Percentiles rank a stretch among this genome's conserved stretches.
phyloP scores from a whole-genome alignment of 2,888 invertebrate genomes.

The Uloborus plumipes region DNA sequence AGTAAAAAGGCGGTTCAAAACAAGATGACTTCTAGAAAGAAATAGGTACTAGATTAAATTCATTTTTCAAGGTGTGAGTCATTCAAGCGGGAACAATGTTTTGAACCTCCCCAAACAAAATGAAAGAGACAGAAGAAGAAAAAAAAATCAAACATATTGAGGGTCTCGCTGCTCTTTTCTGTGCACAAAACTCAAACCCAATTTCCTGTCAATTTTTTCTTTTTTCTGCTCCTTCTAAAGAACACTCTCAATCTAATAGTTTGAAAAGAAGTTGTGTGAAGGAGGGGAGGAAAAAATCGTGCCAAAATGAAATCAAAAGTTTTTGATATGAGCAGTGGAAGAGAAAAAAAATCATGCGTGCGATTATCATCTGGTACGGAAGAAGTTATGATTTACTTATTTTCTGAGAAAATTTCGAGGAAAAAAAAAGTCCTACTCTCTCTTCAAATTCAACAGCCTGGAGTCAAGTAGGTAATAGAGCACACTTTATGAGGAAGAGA shows the following conservation, averaged over 20 bases:
- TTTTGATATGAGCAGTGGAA: conserved; percentile 37
- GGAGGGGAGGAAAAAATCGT: conserved; percentile 5
- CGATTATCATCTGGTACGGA: conserved; percentile 56
- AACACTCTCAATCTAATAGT: too few species aligned
- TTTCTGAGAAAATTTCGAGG: neutral
- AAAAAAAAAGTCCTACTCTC: neutral
- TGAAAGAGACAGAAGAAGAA: conserved; percentile 18
- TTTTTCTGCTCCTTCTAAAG: conserved; percentile 18
- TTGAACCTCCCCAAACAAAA: conserved; percentile 48
- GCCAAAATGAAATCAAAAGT: conserved; percentile 61
- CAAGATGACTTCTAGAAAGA: conserved; percentile 34
- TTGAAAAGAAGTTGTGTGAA: conserved; percentile 23
- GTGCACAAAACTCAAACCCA: conserved; percentile 48
- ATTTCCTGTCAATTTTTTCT: conserved; percentile 61
- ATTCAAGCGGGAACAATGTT: conserved; percentile 59
- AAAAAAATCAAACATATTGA: conserved; percentile 9
- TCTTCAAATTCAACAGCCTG: neutral
- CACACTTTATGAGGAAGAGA: too few species aligned
- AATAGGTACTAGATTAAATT: conserved; percentile 62
- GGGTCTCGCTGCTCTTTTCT: conserved; percentile 10
- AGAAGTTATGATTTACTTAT: conserved; percentile 34
- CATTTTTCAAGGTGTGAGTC: conserved; percentile 62
- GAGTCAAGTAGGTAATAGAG: neutral
- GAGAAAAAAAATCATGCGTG: conserved; percentile 54
- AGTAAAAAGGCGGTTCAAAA: conserved; percentile 22